Conservation (phyloP, 1,140 invertebrate species). For the Diprion similis region DNA sequence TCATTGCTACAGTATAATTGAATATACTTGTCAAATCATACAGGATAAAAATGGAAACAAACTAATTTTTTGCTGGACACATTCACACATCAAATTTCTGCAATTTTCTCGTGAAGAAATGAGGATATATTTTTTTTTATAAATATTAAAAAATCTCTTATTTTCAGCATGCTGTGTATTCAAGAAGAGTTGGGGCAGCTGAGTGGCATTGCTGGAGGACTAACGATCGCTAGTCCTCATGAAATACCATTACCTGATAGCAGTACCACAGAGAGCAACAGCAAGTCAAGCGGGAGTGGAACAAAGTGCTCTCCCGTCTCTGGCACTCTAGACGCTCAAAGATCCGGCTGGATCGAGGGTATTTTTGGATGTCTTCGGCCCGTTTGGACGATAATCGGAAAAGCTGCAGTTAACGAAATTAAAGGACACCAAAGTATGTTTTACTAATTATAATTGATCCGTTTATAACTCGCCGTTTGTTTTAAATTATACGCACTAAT, state of each 20-base stretch:
- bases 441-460: not conserved
- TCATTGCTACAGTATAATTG: too few species aligned
- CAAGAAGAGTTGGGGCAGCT: slow-evolving; percentile 71
- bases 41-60: too few species aligned
- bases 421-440: slow-evolving; percentile 65
- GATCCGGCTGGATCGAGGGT: slow-evolving; percentile 79
- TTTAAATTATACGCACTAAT: too few species aligned
- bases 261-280: slow-evolving; percentile 43
- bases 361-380: slow-evolving; percentile 87
- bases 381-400: slow-evolving; percentile 84
- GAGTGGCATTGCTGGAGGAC: slow-evolving; percentile 52
- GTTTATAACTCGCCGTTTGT: too few species aligned
- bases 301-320: slow-evolving; percentile 49
- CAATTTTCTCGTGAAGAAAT: too few species aligned
- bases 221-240: slow-evolving; percentile 46
- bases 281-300: slow-evolving; percentile 45
- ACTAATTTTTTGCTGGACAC: too few species aligned
- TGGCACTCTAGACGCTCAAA: slow-evolving; percentile 60
- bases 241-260: slow-evolving; percentile 55
- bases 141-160: slow-evolving; percentile 20
- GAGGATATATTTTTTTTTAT: too few species aligned
- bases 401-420: slow-evolving; percentile 74
- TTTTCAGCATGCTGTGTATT: slow-evolving; percentile 71
- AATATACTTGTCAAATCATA: too few species aligned
- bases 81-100: too few species aligned